Evolutionary conservation across 2,797 vertebrate species (phyloP).

Genomic region (Trachurus trachurus): DNA sequence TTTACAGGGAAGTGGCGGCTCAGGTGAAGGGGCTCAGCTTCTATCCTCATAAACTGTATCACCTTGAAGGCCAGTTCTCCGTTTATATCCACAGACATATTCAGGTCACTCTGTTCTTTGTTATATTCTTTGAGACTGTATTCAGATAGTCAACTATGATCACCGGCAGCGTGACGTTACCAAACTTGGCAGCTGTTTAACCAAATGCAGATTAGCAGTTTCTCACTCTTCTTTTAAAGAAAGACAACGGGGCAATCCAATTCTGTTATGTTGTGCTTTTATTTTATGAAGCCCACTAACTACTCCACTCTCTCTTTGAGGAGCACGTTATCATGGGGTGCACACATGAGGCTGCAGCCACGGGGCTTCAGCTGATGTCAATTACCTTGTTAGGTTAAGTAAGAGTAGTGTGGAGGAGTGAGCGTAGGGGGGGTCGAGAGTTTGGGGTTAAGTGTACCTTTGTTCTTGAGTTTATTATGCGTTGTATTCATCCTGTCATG

Average conservation of each 20-base stretch:
- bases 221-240: conserved; percentile 1
- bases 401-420: too few species aligned
- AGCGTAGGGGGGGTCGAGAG: too few species aligned
- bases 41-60: conserved; percentile 60
- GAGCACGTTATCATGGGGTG: too few species aligned
- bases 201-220: not conserved
- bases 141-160: conserved; percentile 36
- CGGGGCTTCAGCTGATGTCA: too few species aligned
- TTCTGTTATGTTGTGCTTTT: too few species aligned
- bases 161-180: conserved; percentile 28
- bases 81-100: conserved; percentile 71
- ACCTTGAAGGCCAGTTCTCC: conserved; percentile 59
- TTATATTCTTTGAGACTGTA: conserved; percentile 43
- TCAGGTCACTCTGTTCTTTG: conserved; percentile 64
- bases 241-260: not conserved
- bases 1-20: conserved; percentile 30
- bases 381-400: too few species aligned
- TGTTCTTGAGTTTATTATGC: too few species aligned
- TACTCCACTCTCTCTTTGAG: too few species aligned
- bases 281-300: too few species aligned
- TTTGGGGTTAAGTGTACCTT: too few species aligned
- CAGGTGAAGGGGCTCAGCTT: conserved; percentile 49
- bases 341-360: too few species aligned
- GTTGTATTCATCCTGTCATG: too few species aligned
- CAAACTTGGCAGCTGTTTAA: not conserved